phyloP scores from a whole-genome alignment of 2,113 vertebrate species.

The Carassius gibelio region DNA sequence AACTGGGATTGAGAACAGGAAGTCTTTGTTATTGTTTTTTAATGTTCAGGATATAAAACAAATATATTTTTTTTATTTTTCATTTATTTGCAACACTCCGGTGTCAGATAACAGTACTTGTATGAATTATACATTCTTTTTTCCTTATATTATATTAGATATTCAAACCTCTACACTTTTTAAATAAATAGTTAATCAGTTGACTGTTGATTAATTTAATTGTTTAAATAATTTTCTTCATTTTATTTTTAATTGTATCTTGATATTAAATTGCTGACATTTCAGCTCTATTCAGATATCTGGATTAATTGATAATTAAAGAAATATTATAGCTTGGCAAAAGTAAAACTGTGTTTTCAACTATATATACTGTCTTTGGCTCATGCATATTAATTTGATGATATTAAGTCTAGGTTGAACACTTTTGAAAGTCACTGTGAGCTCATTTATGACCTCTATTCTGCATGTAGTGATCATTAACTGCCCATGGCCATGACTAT shows the following conservation, averaged over 20 bases:
- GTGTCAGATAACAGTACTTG: no score
- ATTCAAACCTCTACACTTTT: neutral
- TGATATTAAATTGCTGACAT: neutral
- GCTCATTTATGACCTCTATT: neutral
- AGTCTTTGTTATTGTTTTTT: neutral
- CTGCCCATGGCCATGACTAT: neutral
- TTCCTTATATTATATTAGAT: neutral
- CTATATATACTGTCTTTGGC: neutral
- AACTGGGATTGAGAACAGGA: neutral
- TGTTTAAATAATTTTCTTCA: neutral
- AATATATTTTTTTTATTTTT: no score
- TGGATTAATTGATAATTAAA: neutral
- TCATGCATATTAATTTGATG: no score
- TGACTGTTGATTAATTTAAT: neutral
- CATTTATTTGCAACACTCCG: no score
- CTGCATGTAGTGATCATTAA: neutral
- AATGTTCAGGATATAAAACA: neutral
- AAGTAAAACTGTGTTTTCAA: no score
- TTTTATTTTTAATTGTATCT: neutral
- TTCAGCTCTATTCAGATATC: neutral
- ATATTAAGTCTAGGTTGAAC: no score
- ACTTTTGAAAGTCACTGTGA: neutral
- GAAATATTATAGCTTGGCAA: neutral
- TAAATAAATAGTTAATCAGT: neutral
- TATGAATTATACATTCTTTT: no score